Evolutionary conservation across 2,797 vertebrate species (phyloP).

Genomic region (Crenuchus spilurus): DNA sequence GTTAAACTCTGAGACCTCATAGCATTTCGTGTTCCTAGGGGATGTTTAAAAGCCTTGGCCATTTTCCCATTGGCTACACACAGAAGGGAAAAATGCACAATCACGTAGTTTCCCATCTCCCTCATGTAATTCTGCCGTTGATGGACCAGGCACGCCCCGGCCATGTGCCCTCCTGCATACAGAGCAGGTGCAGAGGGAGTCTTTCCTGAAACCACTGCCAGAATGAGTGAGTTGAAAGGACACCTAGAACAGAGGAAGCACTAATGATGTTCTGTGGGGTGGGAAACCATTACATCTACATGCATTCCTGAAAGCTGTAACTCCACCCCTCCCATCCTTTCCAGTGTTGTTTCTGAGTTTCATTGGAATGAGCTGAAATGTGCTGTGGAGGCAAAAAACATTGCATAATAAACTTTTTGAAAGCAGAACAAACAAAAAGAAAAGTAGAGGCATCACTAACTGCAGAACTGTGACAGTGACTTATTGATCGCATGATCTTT

Average conservation of each 20-base stretch:
- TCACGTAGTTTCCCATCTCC: constrained; percentile 29
- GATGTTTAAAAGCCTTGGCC: not conserved
- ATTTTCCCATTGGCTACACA: not conserved
- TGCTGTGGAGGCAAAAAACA: not conserved
- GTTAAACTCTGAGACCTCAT: not conserved
- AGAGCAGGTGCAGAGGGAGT: constrained; percentile 14
- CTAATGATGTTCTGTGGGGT: constrained; percentile 51
- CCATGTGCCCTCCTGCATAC: constrained; percentile 1
- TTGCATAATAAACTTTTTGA: constrained; percentile 13
- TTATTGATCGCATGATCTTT: constrained; percentile 21
- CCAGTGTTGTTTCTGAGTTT: not conserved
- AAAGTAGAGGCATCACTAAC: not conserved
- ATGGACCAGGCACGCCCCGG: not conserved
- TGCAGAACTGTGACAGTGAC: not conserved
- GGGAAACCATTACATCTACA: not conserved
- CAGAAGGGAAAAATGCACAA: constrained; percentile 21
- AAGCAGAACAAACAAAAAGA: not conserved
- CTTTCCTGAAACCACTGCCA: not conserved
- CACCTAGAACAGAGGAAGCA: constrained; percentile 13
- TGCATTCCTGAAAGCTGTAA: constrained; percentile 2
- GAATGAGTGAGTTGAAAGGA: constrained; percentile 28
- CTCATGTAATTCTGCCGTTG: not conserved
- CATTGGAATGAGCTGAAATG: not conserved
- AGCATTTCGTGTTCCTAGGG: not conserved
- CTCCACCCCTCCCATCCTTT: not conserved